Base-by-base conservation (phyloP, 2,888 invertebrate species). In the Pollenia amentaria region DNA sequence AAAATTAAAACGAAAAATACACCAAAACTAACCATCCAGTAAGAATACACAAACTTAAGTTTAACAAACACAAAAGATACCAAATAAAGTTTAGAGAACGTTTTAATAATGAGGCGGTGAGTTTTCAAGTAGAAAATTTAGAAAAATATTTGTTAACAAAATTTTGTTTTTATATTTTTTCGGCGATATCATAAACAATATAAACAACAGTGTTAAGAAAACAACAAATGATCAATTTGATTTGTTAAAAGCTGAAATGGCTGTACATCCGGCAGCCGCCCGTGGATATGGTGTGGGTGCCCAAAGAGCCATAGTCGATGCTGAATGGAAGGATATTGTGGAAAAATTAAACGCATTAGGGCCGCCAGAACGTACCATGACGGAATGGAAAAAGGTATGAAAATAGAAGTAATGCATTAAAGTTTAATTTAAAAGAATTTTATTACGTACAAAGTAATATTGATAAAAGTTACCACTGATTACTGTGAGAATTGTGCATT, bases 381-480 rank as follows among this genome's bases (percentile, higher is more conserved):
- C 87, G 11, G 87, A 87, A 18, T 87, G 87, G 87, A 87, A 87
- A 53, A 87, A 87, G 87, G 87, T 87, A n/a, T n/a, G n/a, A n/a
- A 87, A 65, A 29, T 29, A 29, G 29, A 29, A 29, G 29, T 46
- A 46, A 46, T 12, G 11, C 10, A 46, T 46, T 46, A 3, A 29
- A 29, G 29, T 29, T 3, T 29, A 29, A 29, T 29, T 29, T 29
- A 29, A 29, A 29, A 29, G 29, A 29, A 29, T 29, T 29, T 29
- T 29, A 29, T 29, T 29, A 29, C 29, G 4, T 29, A 29, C 29
- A 29, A 29, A 29, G 29, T 29, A 2, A 29, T 29, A 29, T 29
- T 29, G 4, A 1, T 29, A 29, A 29, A 29, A 29, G 29, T 29
- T 29, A 0, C 4, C 29, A 29, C 29, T 29, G 29, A 29, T 3